Conservation (phyloP, 2,888 invertebrate genomes). For the Acrobasis consociella region DNA sequence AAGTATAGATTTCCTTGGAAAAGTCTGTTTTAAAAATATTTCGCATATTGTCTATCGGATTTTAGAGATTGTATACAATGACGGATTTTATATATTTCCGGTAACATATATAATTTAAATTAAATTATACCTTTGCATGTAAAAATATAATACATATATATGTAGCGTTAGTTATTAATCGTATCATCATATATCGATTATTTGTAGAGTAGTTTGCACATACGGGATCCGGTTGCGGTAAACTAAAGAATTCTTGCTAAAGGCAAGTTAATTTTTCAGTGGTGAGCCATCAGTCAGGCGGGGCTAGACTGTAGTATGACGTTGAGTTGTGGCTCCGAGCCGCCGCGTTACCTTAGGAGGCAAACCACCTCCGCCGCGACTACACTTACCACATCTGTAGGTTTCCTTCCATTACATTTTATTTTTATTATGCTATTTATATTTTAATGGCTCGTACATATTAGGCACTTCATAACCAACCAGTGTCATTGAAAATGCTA, state of each 20-base stretch:
- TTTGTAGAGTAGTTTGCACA: constrained; percentile 49
- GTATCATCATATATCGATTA: constrained; percentile 30
- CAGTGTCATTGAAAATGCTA: too few relatives aligned
- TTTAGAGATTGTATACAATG: too few relatives aligned
- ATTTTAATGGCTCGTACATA: not conserved
- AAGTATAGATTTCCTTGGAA: too few relatives aligned
- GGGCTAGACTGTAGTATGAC: constrained; percentile 73
- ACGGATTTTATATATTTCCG: too few relatives aligned
- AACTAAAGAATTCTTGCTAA: constrained; percentile 57
- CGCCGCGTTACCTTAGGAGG: constrained; percentile 66
- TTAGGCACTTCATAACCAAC: too few relatives aligned
- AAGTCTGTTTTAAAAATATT: too few relatives aligned
- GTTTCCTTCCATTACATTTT: constrained; percentile 66
- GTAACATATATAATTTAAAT: constrained; percentile 5
- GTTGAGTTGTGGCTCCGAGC: constrained; percentile 57
- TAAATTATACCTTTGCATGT: constrained; percentile 42
- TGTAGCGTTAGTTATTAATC: constrained; percentile 25
- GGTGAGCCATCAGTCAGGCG: constrained; percentile 75
- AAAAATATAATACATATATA: constrained; percentile 34
- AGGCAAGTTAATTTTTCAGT: constrained; percentile 77
- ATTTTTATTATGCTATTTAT: constrained; percentile 35
- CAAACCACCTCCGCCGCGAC: constrained; percentile 73
- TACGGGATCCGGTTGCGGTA: constrained; percentile 63
- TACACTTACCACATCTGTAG: constrained; percentile 74
- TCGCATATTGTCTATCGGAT: too few relatives aligned